Evolutionary conservation across 2,888 invertebrate species (phyloP), one percentile per base, ranked within the genome.

Genomic region (Agrilus mali): DNA sequence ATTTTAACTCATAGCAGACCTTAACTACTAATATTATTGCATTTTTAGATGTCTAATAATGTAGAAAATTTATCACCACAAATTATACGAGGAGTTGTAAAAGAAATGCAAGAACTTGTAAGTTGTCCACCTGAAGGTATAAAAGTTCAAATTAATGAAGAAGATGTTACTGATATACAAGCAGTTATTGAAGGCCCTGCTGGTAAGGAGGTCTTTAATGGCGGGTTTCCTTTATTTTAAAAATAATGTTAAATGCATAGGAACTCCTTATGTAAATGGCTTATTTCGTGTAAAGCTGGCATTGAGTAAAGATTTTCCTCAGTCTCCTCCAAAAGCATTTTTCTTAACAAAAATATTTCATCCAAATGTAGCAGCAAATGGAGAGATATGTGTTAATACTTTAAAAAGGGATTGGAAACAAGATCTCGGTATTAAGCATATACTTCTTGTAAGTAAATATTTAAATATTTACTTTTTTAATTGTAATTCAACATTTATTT

Each of bases 321-420:
- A 82, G 56, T 80, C 83, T 55, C 92, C 95, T 53, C 95, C 95
- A 38, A 93, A 93, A 70, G 94, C 87, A 44, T 83, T 74, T 70
- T 96, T 96, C 68, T 72, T 92, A 48, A 96, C 95, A 42, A 90
- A 88, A 74, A 90, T 96, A 63, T 96, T 96, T 72, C 95, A 96
- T 69, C 95, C 95, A 20, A 96, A 96, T 73, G 94, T 96, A 55
- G 85, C 94, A 39, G 71, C 78, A 47, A 88, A 84, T 70, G 95
- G 95, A 47, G 94, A 94, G 70, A 95, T 96, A 60, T 96, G 95
- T 71, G 95, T 95, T 7, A 92, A 94, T 69, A 94, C 95, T 47
- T 74, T 96, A 49, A 89, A 90, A 69, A 92, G 87, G 70, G 95
- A 94, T 73, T 95, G 95, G 95, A 89, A 89, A 64, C 82, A 92